These are phyloP conservation scores for Limonius californicus DNA, from an alignment of 1,140 invertebrate genomes.

Conservation along the genomic window DNA sequence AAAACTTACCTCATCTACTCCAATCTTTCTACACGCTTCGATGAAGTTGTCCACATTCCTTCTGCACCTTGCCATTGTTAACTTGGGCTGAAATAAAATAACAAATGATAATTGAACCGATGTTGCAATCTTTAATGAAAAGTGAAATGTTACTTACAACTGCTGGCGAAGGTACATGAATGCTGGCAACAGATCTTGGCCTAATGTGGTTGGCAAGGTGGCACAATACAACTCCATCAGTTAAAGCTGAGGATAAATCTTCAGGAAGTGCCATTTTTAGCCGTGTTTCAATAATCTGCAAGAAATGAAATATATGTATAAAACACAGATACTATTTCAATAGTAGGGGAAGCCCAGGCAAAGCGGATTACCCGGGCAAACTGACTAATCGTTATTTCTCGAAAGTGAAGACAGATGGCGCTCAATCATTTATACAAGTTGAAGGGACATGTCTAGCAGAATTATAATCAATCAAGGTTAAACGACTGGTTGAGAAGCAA, in stretches of 20 bases:
- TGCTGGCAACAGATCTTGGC: slow-evolving; percentile 84
- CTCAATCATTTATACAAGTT: no score
- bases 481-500: no score
- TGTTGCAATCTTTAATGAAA: no score
- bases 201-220: slow-evolving; percentile 90
- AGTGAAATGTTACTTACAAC: slow-evolving; percentile 79
- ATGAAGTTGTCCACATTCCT: slow-evolving; percentile 95
- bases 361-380: no score
- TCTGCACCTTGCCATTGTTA: slow-evolving; percentile 88
- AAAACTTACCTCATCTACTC: slow-evolving; percentile 85
- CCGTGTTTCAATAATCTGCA: slow-evolving; percentile 88
- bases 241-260: slow-evolving; percentile 79
- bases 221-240: slow-evolving; percentile 89
- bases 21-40: slow-evolving; percentile 88
- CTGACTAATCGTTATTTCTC: no score
- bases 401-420: no score
- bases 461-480: no score
- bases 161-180: slow-evolving; percentile 90
- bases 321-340: no score
- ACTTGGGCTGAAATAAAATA: slow-evolving; percentile 70
- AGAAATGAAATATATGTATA: no score
- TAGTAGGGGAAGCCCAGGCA: no score
- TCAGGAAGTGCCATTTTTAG: slow-evolving; percentile 86
- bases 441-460: no score
- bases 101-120: neutral